Evolutionary conservation across 2,797 vertebrate species (phyloP), one percentile per base, ranked within the genome.

Genomic region (Sebastes itinus): DNA sequence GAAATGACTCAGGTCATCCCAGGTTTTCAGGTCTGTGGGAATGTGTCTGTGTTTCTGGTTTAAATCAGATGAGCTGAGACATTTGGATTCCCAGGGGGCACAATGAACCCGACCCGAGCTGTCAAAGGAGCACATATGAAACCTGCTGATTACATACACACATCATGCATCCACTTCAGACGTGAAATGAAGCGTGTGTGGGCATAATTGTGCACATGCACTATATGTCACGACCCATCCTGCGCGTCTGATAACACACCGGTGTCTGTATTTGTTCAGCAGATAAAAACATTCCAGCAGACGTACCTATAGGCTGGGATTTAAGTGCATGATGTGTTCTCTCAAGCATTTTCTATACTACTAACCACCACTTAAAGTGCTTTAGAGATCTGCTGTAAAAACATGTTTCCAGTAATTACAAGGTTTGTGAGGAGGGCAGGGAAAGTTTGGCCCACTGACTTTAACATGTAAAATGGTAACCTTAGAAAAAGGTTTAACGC

Each of bases 361-460:
- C 88, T 72, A 94, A 91, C 88, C 73, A 14, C 72, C 84, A 92
- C 89, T 94, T 93, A 89, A 70, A 75, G 75, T 66, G 49, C 86
- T 89, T 86, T 72, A 75, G 74, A 88, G 81, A 88, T 91, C 65
- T 81, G 77, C 89, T 90, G 87, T 92, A 87, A 92, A 92, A 94
- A 92, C 92, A 92, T 83, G 86, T 89, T 91, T 77, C 52, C 9
- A 38, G 65, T 92, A 93, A 94, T 95, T 89, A 91, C 85, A 93
- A 54, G 87, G 84, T 91, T 77, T 72, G 74, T 28, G 69, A 77
- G 5, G 28, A 60, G 71, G 71, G 77, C 81, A 85, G 89, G 83
- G 90, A 93, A 93, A 92, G 91, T 93, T 86, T 82, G 76, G 65
- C 85, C 71, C 33, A 0, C 70, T 82, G 75, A 71, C 66, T 84